Evolutionary conservation across 2,797 vertebrate genomes (phyloP), one percentile per base, ranked within the genome.

Genomic region (Catamblyrhynchus diadema): DNA sequence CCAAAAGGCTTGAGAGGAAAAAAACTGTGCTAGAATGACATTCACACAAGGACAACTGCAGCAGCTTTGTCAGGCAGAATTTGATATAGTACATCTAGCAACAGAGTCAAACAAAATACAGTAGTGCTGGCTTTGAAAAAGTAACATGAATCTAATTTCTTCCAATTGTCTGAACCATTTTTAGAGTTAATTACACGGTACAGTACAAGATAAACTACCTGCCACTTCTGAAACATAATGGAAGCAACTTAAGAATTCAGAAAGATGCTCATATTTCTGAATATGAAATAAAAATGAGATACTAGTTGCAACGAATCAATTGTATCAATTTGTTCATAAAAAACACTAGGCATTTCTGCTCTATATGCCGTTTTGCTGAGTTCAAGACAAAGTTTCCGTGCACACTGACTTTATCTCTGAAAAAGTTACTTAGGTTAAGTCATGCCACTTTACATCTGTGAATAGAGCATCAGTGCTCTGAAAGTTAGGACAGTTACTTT

Each of bases 41-140:
- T 96, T 96, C 87, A 86, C 62, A 72, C 88, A 96, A 96, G 91
- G 93, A 94, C 96, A 33, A 96, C 75, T 50, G 57, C 92, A 91
- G 81, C 88, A 94, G 88, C 87, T 77, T 95, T 83, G 82, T 84
- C 88, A 77, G 75, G 69, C 88, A 75, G 61, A 51, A 88, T 95
- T 93, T 90, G 48, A 96, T 78, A 59, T 69, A 91, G 59, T 62
- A 91, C 2, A 12, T 86, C 73, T 86, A 77, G 81, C 85, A 94
- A 82, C 47, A 32, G 35, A 83, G 47, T 81, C 62, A 90, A 93
- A 72, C 82, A 85, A 86, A 94, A 94, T 67, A 92, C 70, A 77
- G 62, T 48, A 88, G 51, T 23, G 77, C 60, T 74, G 75, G 77
- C 61, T 92, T 88, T 81, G 45, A 84, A 81, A 72, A 83, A 67